Percentiles rank a stretch among this genome's conserved stretches.
Conservation (phyloP, 2,113 vertebrate species). For the Ammodramus savannarum region DNA sequence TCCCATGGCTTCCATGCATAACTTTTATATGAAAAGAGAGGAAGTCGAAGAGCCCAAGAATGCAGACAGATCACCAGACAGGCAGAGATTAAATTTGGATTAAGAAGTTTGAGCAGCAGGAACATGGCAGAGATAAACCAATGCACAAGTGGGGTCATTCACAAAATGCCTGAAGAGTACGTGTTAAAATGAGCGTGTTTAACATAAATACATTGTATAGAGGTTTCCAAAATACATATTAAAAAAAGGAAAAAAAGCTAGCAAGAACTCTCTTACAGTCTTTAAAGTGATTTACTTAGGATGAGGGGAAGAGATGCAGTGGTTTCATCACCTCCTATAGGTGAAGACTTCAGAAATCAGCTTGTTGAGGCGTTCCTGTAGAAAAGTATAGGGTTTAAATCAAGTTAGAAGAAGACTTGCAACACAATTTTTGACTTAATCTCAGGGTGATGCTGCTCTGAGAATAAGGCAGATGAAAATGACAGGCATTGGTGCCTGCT, state of each 20-base stretch:
- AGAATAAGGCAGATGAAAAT: not conserved
- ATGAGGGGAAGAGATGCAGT: not conserved
- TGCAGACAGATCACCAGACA: fast-evolving
- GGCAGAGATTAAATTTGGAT: not conserved
- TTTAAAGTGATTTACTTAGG: not conserved
- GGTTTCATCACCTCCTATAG: not conserved
- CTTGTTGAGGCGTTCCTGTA: not conserved
- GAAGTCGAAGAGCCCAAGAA: not conserved
- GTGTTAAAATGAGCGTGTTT: not conserved
- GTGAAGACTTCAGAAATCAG: not conserved
- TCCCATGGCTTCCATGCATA: fast-evolving
- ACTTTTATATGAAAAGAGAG: not conserved
- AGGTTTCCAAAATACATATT: not conserved
- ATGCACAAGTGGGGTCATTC: not conserved
- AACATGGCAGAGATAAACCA: not conserved
- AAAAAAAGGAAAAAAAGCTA: fast-evolving
- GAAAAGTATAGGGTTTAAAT: not conserved
- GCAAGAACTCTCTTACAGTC: fast-evolving
- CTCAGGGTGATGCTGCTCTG: not conserved
- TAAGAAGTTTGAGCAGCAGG: not conserved
- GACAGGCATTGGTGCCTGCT: not conserved
- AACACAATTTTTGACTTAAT: not conserved
- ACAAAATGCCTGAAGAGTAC: not conserved
- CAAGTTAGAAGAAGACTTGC: not conserved
- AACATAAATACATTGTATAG: fast-evolving